Evolutionary conservation across 2,888 invertebrate species (phyloP).

Genomic region (Drosophila meridionalis): DNA sequence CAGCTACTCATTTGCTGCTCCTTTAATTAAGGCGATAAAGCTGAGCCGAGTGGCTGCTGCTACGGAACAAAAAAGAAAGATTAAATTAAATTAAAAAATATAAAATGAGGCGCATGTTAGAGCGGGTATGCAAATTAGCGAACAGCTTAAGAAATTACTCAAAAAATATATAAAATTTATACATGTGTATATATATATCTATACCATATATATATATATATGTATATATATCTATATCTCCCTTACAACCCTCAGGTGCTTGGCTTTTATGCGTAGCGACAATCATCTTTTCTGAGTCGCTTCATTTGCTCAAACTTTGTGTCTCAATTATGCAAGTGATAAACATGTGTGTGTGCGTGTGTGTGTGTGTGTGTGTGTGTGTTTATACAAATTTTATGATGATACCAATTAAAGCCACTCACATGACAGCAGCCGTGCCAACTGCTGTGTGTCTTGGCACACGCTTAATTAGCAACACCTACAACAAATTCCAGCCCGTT

Average conservation of each 20-base stretch:
- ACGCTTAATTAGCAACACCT: conserved; percentile 60
- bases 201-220: background rate
- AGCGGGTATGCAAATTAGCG: conserved; percentile 21
- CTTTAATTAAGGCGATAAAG: conserved; percentile 13
- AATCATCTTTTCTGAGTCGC: conserved; percentile 61
- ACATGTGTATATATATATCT: background rate
- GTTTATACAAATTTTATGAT: conserved; percentile 66
- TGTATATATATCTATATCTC: background rate
- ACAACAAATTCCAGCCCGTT: conserved; percentile 1
- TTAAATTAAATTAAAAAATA: conserved; percentile 7
- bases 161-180: background rate
- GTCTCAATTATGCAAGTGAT: conserved; percentile 79
- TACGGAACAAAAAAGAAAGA: conserved; percentile 6
- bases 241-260: conserved; percentile 42
- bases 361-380: conserved; percentile 20
- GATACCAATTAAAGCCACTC: conserved; percentile 65
- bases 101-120: background rate
- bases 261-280: conserved; percentile 37
- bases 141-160: conserved; percentile 10
- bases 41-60: background rate
- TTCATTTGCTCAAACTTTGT: conserved; percentile 53
- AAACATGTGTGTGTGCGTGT: conserved; percentile 25
- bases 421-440: conserved; percentile 22
- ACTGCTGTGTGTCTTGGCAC: conserved; percentile 22
- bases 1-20: background rate